Evolutionary conservation across 1,140 invertebrate species (phyloP), one percentile per base, ranked within the genome.

Genomic region (Lepidostoma basale): DNA sequence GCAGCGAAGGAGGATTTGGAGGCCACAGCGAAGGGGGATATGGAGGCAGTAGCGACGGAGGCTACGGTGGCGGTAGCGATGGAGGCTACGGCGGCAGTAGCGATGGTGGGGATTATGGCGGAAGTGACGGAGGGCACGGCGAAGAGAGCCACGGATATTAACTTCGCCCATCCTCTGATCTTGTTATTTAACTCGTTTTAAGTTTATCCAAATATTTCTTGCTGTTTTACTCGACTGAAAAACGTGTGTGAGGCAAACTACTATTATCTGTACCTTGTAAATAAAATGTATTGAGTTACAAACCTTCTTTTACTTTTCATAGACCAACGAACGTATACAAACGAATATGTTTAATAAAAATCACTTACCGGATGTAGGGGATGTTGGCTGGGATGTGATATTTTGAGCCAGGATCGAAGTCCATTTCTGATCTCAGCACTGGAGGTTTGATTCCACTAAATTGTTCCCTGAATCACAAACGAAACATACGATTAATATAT

Each of bases 381-480:
- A 95, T 91, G 81, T 95, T 94, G 25, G 92, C 93, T 3, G 93
- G 91, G 52, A 97, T 87, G 78, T 96, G 94, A 76, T 94, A 96
- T 76, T 97, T 97, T 20, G 93, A 89, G 6, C 93, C 95, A 54
- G 93, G 88, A 79, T 97, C 95, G 74, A 97, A 97, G 78, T 97
- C 94, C 33, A 88, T 85, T 77, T 96, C 94, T 0, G 91, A 93
- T 40, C 94, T 85, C 0, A 92, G 79, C 1, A 94, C 88, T 6
- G 94, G 94, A 0, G 95, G 94, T 74, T 94, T 93, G 20, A 93
- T 87, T 1, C 93, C 93, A 25, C 92, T 88, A 70, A 92, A 93
- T 74, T 88, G 85, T 75, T 93, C 91, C 73, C 92, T 92, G 76
- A 40, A n/a, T n/a, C n/a, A n/a, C n/a, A n/a, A 83, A 79, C 76